Base-by-base conservation (phyloP, 2,888 invertebrate species). In the Alentia gelatinosa region DNA sequence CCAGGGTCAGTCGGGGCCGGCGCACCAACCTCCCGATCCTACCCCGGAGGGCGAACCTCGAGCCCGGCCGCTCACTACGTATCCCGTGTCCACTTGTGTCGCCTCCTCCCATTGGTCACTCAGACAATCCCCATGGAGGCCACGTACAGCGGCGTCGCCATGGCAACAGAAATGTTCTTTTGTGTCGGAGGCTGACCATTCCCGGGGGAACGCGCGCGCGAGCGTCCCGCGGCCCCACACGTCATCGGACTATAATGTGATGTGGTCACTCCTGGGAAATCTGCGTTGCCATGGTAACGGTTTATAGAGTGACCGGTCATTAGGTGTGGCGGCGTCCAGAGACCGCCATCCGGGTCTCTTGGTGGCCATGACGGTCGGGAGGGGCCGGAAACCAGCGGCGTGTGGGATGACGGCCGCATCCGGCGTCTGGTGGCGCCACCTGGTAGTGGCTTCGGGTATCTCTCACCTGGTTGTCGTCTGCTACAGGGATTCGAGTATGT, bases 161-260 rank as follows among this genome's bases (percentile, higher is more conserved):
- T 86, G 30, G 86, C 86, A 86, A 86, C 86, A 86, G 86, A 86
- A 86, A 86, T 86, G 86, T 86, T 86, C 86, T 86, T 86, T 86
- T 86, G 86, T 86, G 50, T 42, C 86, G 83, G 40, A 23, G 26
- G 35, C 40, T n/a, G 39, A 12, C 30, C 42, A 33, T 86, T 86
- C 86, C 86, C 86, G 12, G 12, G 86, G 33, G 86, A 47, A 26
- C 19, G 79, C 1, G 79, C 79, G 86, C 86, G n/a, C 19, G 83
- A 12, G 83, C 42, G 86, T 86, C 86, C 86, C 86, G 33, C 42
- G 47, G 47, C 35, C 86, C 86, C 86, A 26, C 47, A 86, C 50
- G 86, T 86, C 86, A 86, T 86, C 86, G 42, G 50, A 15, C 86
- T 19, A 86, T 86, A 86, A 86, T 86, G 86, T 50, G 86, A 86